A percentile compares a stretch with the other conserved stretches of the same genome.
These are phyloP conservation scores for Drosophila quasianomalipes DNA, from an alignment of 2,888 invertebrate genomes.

Conservation along the genomic window DNA sequence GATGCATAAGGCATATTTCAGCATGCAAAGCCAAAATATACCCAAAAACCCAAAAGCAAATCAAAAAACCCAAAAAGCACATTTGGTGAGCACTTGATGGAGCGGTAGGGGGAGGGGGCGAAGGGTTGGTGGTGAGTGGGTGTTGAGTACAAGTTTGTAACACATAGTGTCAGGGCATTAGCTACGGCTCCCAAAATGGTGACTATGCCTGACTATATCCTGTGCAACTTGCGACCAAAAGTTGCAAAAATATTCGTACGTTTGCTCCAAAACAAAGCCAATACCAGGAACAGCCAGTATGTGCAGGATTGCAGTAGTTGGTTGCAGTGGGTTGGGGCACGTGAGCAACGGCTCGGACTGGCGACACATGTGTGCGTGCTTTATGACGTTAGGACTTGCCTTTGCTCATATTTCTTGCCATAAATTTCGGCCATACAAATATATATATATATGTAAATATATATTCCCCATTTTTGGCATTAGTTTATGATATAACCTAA, in stretches of 20 bases:
- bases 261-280: slow-evolving; percentile 71
- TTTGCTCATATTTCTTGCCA: slow-evolving; percentile 71
- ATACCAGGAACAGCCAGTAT: slow-evolving; percentile 6
- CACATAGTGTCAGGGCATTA: slow-evolving; percentile 44
- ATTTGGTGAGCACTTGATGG: slow-evolving; percentile 6
- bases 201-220: slow-evolving; percentile 69
- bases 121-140: background rate
- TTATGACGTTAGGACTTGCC: slow-evolving; percentile 49
- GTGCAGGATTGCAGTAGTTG: background rate
- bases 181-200: slow-evolving; percentile 15
- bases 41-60: slow-evolving; percentile 60
- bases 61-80: slow-evolving; percentile 66
- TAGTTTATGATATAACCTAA: slow-evolving; percentile 58
- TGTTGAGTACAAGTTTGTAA: slow-evolving; percentile 27
- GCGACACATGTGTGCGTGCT: slow-evolving; percentile 61
- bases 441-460: background rate
- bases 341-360: slow-evolving; percentile 10
- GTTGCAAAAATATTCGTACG: slow-evolving; percentile 79
- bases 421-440: slow-evolving; percentile 59
- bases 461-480: slow-evolving; percentile 32
- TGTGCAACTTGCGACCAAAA: slow-evolving; percentile 75
- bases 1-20: slow-evolving; percentile 76
- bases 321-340: background rate
- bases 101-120: background rate
- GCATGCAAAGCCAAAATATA: slow-evolving; percentile 51